These are phyloP conservation scores for Heliconius cydno DNA, from an alignment of 2,888 invertebrate genomes.

Conservation along the genomic window DNA sequence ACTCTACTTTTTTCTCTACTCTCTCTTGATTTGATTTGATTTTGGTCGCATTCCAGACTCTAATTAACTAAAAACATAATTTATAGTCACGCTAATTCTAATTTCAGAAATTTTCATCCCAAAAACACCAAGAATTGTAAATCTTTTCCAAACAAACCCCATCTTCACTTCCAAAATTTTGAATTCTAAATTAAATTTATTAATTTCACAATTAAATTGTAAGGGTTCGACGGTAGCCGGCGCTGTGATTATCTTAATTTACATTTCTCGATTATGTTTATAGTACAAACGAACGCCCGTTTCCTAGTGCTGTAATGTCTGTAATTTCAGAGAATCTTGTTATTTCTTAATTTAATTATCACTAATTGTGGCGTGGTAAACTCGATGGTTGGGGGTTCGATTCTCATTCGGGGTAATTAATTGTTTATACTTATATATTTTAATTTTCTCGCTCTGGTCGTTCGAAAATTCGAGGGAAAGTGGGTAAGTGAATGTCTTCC, in stretches of 20 bases:
- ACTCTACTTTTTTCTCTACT: too few relatives aligned
- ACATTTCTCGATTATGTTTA: constrained; percentile 16
- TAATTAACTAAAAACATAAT: neutral
- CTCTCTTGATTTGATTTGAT: too few relatives aligned
- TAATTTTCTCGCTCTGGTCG: too few relatives aligned
- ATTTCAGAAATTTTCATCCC: neutral
- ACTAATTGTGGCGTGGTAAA: neutral
- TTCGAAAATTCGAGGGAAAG: too few relatives aligned
- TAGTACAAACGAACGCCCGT: neutral
- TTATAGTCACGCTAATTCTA: neutral
- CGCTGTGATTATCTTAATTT: constrained; percentile 32
- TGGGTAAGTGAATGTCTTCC: too few relatives aligned
- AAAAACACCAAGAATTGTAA: neutral
- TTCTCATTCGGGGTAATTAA: too few relatives aligned
- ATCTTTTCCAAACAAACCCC: constrained; percentile 20
- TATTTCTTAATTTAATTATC: constrained; percentile 5
- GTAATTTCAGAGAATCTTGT: neutral
- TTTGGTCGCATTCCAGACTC: too few relatives aligned
- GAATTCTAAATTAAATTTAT: constrained; percentile 39
- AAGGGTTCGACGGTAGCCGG: constrained; percentile 25
- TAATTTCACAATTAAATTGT: constrained; percentile 41
- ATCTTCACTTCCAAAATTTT: neutral
- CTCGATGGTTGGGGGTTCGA: neutral
- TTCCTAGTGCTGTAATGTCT: neutral
- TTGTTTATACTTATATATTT: too few relatives aligned